Evolutionary conservation across 2,888 invertebrate genomes (phyloP), one percentile per base, ranked within the genome.

Genomic region (Lymantria dispar): DNA sequence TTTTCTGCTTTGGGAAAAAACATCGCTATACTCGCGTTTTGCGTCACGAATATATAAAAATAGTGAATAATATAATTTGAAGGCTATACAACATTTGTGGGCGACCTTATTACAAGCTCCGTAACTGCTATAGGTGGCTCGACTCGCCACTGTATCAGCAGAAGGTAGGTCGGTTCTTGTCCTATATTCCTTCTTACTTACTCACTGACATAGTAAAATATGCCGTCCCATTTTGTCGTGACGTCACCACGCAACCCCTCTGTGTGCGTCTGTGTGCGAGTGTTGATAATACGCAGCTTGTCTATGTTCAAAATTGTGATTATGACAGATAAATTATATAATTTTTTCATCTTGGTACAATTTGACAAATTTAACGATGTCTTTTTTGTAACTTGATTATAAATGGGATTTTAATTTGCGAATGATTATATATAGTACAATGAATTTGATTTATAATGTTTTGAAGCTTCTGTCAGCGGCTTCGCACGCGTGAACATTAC

Each of bases 141-240:
- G 60, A 61, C 73, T 71, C 68, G 80, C 76, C 74, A 78, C 78
- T 78, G 84, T 87, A 82, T 80, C 79, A 78, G 57, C 40, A 40
- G 72, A 79, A 86, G 88, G 86, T 87, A 85, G 89, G 89, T 87
- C 88, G 87, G 85, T 79, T 83, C 85, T 87, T 90, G 90, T 76
- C 90, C 90, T 91, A 91, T 87, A 89, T 91, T 90, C 73, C 62
- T 41, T 83, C 87, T 68, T 72, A 59, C 60, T 87, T 76, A 47
- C 52, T 47, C 78, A 44, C 47, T 36, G 11, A 45, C 39, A 52
- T 61, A 50, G 57, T 50, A 47, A 47, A 55, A 75, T 62, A 48
- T 36, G 49, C 54, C 46, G 57, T 86, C 82, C 69, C 78, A 60
- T 61, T 88, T 70, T 15, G 67, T 60, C 80, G 86, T 89, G 90